Percentiles rank a stretch among this genome's conserved stretches.
Evolutionary conservation across 2,113 vertebrate genomes (phyloP).

Genomic region (Psilopogon haemacephalus): DNA sequence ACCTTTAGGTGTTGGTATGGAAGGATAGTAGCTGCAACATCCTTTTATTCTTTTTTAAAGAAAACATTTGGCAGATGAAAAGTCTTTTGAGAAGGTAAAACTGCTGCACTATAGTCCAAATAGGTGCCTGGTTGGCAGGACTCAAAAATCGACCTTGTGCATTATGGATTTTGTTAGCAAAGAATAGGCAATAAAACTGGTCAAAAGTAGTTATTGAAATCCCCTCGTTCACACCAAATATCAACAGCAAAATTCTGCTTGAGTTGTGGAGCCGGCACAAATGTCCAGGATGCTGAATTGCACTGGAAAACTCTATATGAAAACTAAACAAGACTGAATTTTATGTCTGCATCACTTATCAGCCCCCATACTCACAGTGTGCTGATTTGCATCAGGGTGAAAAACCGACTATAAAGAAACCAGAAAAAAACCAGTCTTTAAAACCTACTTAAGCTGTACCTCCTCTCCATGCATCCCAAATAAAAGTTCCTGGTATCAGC

Average conservation of each 20-base stretch:
- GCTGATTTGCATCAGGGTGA: background rate
- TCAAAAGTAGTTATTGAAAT: background rate
- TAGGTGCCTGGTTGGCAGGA: background rate
- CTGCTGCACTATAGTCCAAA: background rate
- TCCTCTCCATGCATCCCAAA: background rate
- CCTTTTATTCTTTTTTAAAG: background rate
- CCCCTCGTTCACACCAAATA: background rate
- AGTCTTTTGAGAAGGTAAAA: background rate
- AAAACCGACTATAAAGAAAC: background rate
- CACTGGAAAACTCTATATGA: background rate
- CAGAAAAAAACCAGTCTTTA: background rate
- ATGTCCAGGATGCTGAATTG: background rate
- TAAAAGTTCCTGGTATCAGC: conserved; percentile 64
- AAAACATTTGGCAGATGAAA: background rate
- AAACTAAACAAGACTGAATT: background rate
- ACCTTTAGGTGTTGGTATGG: background rate
- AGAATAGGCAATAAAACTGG: background rate
- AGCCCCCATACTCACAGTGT: fast-evolving
- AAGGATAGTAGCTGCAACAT: background rate
- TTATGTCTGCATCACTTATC: background rate
- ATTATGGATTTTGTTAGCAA: background rate
- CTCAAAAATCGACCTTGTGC: background rate
- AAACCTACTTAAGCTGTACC: background rate
- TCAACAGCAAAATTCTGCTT: background rate
- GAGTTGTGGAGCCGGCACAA: fast-evolving